Base-by-base conservation (phyloP, 2,797 vertebrate species). In the Danio tinwini region DNA sequence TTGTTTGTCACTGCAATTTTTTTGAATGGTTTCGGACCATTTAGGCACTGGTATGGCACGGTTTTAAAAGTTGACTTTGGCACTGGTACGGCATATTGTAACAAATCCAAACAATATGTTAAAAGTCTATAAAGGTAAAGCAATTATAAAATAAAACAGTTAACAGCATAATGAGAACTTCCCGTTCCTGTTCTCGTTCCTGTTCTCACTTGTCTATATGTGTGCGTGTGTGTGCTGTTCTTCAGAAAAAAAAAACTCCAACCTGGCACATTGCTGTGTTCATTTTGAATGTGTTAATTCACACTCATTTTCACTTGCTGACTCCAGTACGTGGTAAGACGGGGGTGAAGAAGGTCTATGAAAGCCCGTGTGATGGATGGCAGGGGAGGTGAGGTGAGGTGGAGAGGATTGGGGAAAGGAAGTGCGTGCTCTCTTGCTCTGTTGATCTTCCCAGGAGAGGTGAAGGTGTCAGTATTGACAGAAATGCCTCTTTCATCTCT, bases 301-400 rank as follows among this genome's bases (percentile, higher is more conserved):
- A 47, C 80, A 79, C 71, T 84, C 59, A 81, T 84, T 81, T 82
- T 81, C 80, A 84, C 83, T 81, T 79, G 64, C 70, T 81, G 64
- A 47, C 64, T 42, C 13, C 12, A 39, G 69, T 70, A 74, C 37
- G 44, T 67, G 56, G 74, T 44, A 61, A 45, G 29, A 29, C 49
- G 5, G 19, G 8, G 29, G 45, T 59, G 71, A 39, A 29, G 11
- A 47, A 6, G 61, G 44, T 45, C 69, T 74, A 55, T 61, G 39
- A 68, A 53, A 82, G 19, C 49, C 67, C 19, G 12, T 7, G 49
- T 72, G 67, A 72, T 72, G 49, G 68, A 42, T 78, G 56, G 17
- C 17, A 50, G 13, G 56, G 56, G 47, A 80, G 50, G 50, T 73
- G 50, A 73, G 47, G 67, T 78, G 65, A 78, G 68, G 55, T 71